A percentile compares a stretch with the other conserved stretches of the same genome.
phyloP scores from a whole-genome alignment of 1,140 invertebrate genomes.

The Papilio dardanus region DNA sequence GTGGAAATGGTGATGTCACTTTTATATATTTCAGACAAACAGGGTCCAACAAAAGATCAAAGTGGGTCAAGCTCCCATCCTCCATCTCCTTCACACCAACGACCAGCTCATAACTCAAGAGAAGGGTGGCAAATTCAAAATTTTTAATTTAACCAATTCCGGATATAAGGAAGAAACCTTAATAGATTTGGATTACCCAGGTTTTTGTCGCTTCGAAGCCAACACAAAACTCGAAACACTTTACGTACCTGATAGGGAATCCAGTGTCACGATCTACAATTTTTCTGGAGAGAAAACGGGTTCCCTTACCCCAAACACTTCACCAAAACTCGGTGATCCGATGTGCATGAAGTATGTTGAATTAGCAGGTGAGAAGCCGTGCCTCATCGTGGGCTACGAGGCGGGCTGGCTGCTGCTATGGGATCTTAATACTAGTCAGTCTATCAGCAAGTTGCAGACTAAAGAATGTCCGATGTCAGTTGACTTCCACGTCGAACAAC shows the following conservation, averaged over 20 bases:
- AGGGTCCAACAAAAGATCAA: slow-evolving; percentile 83
- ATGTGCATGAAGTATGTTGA: slow-evolving; percentile 85
- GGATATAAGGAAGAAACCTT: slow-evolving; percentile 83
- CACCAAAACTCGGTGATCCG: slow-evolving; percentile 82
- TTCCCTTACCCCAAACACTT: slow-evolving; percentile 59
- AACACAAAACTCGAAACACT: slow-evolving; percentile 85
- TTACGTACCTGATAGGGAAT: slow-evolving; percentile 85
- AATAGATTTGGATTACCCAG: slow-evolving; percentile 84
- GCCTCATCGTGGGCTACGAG: slow-evolving; percentile 86
- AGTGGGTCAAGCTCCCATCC: slow-evolving; percentile 83
- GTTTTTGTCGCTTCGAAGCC: slow-evolving; percentile 86
- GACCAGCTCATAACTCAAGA: slow-evolving; percentile 86
- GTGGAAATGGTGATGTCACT: slow-evolving; percentile 4
- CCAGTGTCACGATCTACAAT: slow-evolving; percentile 85
- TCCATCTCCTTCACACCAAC: slow-evolving; percentile 82
- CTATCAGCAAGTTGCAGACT: slow-evolving; percentile 83
- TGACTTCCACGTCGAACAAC: slow-evolving; percentile 85
- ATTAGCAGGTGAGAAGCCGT: slow-evolving; percentile 77
- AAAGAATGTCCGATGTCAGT: slow-evolving; percentile 87
- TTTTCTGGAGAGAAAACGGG: slow-evolving; percentile 82
- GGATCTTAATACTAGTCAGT: slow-evolving; percentile 84
- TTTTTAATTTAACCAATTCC: slow-evolving; percentile 85
- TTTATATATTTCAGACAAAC: slow-evolving; percentile 82
- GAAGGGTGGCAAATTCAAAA: slow-evolving; percentile 86
- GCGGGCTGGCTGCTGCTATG: slow-evolving; percentile 86